Evolutionary conservation across 1,140 invertebrate species (phyloP).

Genomic region (Drosophila oshimai): DNA sequence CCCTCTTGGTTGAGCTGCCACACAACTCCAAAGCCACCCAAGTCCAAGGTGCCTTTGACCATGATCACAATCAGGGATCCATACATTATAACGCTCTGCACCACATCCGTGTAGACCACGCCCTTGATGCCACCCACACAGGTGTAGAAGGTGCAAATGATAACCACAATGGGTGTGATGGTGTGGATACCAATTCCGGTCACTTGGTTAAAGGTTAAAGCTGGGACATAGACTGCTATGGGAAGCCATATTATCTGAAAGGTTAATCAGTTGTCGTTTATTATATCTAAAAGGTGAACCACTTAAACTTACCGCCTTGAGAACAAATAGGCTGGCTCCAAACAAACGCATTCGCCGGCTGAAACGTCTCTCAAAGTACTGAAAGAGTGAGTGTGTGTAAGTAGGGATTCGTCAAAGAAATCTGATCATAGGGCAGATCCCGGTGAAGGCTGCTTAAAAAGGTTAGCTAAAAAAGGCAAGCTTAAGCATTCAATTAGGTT

Average conservation of each 20-base stretch:
- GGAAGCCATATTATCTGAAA: slow-evolving; percentile 85
- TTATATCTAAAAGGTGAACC: background rate
- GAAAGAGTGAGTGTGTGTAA: slow-evolving; percentile 77
- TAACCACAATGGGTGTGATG: slow-evolving; percentile 91
- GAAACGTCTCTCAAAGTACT: slow-evolving; percentile 92
- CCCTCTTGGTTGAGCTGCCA: slow-evolving; percentile 88
- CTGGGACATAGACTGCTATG: slow-evolving; percentile 93
- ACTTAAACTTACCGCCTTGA: slow-evolving; percentile 86
- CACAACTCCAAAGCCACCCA: slow-evolving; percentile 90
- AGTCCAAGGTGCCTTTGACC: slow-evolving; percentile 90
- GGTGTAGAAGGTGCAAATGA: slow-evolving; percentile 96
- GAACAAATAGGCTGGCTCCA: slow-evolving; percentile 88
- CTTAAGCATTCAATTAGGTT: background rate
- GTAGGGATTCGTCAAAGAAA: slow-evolving; percentile 11
- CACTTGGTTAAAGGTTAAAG: slow-evolving; percentile 91
- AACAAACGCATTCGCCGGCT: slow-evolving; percentile 88
- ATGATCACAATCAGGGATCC: slow-evolving; percentile 91
- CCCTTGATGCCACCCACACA: slow-evolving; percentile 95
- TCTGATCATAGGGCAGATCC: slow-evolving; percentile 1
- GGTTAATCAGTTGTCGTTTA: background rate
- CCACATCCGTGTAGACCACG: slow-evolving; percentile 96
- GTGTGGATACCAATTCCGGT: slow-evolving; percentile 92
- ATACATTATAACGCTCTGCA: slow-evolving; percentile 93
- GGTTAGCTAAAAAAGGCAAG: slow-evolving; percentile 7
- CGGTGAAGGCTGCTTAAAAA: background rate